Conservation (phyloP, 2,888 invertebrate genomes). For the Chaitophorus viminalis region DNA sequence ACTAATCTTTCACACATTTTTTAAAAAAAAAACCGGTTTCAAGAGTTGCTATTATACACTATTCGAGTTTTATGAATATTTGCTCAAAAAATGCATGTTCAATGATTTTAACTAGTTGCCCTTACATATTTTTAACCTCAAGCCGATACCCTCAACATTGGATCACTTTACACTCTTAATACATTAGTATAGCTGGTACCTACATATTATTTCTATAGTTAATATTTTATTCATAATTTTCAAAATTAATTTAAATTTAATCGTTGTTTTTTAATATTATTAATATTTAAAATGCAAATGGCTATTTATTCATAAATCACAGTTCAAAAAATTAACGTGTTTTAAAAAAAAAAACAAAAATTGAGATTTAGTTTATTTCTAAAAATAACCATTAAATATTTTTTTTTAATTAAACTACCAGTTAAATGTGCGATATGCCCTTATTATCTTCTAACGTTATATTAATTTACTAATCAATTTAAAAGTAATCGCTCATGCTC, state of each 20-base stretch:
- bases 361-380: not conserved
- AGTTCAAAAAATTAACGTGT: not conserved
- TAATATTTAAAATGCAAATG: not conserved
- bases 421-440: not conserved
- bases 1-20: constrained; percentile 3
- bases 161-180: not conserved
- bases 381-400: no score
- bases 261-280: not conserved
- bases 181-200: not conserved
- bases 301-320: not conserved
- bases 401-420: no score
- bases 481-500: not conserved
- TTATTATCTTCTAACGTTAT: not conserved
- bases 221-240: not conserved
- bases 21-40: constrained; percentile 16
- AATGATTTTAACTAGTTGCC: constrained; percentile 20
- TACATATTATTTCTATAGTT: not conserved
- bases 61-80: constrained; percentile 9
- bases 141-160: not conserved
- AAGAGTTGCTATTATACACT: not conserved
- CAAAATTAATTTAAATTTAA: not conserved
- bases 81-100: not conserved
- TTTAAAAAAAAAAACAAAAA: not conserved
- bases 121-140: not conserved
- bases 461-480: not conserved